Evolutionary conservation across 2,113 vertebrate genomes (phyloP).

Genomic region (Gymnorhina tibicen): DNA sequence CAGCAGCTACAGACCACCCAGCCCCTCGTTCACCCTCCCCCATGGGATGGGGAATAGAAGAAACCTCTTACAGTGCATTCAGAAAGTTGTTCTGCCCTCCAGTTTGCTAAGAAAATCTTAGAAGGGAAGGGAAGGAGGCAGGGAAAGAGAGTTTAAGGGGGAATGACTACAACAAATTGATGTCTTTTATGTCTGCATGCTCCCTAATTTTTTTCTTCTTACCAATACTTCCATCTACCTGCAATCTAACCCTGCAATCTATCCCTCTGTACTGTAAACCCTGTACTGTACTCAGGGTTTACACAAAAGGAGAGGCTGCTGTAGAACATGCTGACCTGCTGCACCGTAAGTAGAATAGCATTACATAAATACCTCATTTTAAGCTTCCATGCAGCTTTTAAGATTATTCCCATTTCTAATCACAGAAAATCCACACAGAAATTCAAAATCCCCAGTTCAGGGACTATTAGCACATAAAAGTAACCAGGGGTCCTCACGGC

Average conservation of each 20-base stretch:
- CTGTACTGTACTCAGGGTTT: not conserved
- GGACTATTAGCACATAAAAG: not conserved
- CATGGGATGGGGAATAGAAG: not conserved
- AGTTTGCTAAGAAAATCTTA: not conserved
- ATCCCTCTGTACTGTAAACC: not conserved
- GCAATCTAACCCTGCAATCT: not conserved
- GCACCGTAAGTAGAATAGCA: not conserved
- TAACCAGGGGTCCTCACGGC: not conserved
- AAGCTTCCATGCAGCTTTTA: slow-evolving; percentile 13
- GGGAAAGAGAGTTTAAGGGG: not conserved
- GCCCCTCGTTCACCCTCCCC: accelerated
- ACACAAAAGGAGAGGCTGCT: not conserved
- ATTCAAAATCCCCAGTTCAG: not conserved
- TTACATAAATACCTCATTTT: slow-evolving; percentile 10
- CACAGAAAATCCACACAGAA: not conserved
- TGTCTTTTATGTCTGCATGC: not conserved
- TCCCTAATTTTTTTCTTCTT: not conserved
- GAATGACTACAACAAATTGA: not conserved
- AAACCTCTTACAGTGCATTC: not conserved
- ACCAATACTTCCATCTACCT: not conserved
- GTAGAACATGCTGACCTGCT: not conserved
- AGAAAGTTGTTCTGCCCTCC: not conserved
- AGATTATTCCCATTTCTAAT: slow-evolving; percentile 39
- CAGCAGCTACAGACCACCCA: not conserved
- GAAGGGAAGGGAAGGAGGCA: not conserved